phyloP scores from a whole-genome alignment of 2,888 invertebrate species.

The Phorcus lineatus region DNA sequence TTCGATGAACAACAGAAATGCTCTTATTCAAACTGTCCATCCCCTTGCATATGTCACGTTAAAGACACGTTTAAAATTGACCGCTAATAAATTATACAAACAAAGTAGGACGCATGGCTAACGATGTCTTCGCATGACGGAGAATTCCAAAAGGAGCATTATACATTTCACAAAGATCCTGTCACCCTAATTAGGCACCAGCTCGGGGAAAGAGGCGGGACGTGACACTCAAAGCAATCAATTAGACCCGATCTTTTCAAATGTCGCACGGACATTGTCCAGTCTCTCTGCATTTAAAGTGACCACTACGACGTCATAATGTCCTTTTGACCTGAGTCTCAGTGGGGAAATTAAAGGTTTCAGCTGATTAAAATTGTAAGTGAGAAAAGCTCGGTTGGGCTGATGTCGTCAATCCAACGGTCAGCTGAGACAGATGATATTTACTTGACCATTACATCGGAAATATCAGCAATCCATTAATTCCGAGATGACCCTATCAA shows the following conservation, averaged over 20 bases:
- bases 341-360: not conserved
- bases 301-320: not conserved
- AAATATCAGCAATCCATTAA: not conserved
- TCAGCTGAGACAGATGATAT: not conserved
- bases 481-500: too few species aligned
- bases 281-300: not conserved
- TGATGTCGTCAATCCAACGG: not conserved
- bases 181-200: too few species aligned
- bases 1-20: too few species aligned
- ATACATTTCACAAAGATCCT: too few species aligned
- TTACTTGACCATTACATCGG: not conserved
- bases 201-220: not conserved
- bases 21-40: too few species aligned
- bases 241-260: not conserved
- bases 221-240: not conserved
- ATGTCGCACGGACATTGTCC: constrained; percentile 1
- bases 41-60: too few species aligned
- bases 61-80: too few species aligned
- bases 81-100: too few species aligned
- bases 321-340: not conserved
- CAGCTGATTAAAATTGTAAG: not conserved
- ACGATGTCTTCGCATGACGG: too few species aligned
- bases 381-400: not conserved
- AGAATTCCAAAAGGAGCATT: too few species aligned
- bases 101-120: too few species aligned